Conservation (phyloP, 2,888 invertebrate genomes). For the Chesias legatella region DNA sequence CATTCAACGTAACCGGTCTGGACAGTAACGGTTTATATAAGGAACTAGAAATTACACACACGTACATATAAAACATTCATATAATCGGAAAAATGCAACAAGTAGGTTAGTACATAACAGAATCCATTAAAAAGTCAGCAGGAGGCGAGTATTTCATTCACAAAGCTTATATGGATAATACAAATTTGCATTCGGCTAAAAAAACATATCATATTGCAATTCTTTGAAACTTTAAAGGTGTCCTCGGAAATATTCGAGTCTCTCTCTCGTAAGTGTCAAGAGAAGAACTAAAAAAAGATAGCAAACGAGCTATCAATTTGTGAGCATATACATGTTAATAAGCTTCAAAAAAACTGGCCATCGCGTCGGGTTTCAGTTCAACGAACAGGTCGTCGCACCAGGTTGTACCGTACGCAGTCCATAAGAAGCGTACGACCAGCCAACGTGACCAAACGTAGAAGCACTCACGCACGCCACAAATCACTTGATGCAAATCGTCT, state of each 20-base stretch:
- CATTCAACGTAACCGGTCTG: conserved; percentile 13
- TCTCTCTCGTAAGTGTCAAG: no score
- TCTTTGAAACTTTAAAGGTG: conserved; percentile 25
- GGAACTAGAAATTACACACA: no score
- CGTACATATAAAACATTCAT: not conserved
- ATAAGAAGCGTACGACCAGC: conserved; percentile 66
- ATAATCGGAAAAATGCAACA: not conserved
- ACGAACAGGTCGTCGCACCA: conserved; percentile 72
- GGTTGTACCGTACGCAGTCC: conserved; percentile 67
- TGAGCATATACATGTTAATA: conserved; percentile 45
- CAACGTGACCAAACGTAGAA: conserved; percentile 58
- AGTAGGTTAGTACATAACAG: not conserved
- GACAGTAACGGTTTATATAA: no score
- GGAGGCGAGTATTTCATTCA: no score
- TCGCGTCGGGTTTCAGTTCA: conserved; percentile 66
- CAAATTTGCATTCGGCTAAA: no score
- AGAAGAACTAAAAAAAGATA: not conserved
- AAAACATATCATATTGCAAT: no score
- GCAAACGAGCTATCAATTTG: conserved; percentile 22
- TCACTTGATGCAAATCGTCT: conserved; percentile 50
- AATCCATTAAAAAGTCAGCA: conserved; percentile 10
- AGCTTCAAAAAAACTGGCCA: conserved; percentile 44
- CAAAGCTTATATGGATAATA: no score
- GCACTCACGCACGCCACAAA: conserved; percentile 43
- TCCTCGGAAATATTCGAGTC: conserved; percentile 3